Evolutionary conservation across 2,113 vertebrate species (phyloP).

Genomic region (Taurulus bubalis): DNA sequence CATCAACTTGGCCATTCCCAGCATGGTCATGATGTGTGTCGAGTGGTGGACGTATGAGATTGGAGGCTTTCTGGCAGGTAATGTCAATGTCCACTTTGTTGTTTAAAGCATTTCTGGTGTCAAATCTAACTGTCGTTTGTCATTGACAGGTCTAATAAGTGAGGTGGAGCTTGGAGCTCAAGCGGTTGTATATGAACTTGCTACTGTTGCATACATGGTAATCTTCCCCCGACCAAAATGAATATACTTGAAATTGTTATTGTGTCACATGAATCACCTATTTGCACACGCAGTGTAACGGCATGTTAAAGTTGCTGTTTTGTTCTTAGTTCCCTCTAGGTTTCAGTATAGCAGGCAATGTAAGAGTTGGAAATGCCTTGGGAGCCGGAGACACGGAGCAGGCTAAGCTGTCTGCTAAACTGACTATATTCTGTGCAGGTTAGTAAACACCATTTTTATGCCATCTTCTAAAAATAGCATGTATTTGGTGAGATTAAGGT

Average conservation of each 20-base stretch:
- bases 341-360: constrained; percentile 84
- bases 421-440: constrained; percentile 72
- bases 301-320: not conserved
- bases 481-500: not conserved
- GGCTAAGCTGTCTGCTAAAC: constrained; percentile 84
- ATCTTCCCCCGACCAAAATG: not conserved
- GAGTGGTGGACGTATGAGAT: constrained; percentile 95
- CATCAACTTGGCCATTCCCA: constrained; percentile 85
- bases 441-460: not conserved
- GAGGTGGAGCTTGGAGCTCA: constrained; percentile 91
- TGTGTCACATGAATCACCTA: not conserved
- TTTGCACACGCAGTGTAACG: not conserved
- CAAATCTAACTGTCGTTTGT: not conserved
- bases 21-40: constrained; percentile 91
- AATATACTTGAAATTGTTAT: not conserved
- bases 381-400: constrained; percentile 84
- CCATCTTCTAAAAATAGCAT: not conserved
- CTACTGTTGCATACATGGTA: constrained; percentile 88
- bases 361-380: constrained; percentile 89
- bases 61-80: constrained; percentile 89
- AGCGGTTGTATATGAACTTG: constrained; percentile 85
- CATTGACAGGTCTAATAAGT: constrained; percentile 86
- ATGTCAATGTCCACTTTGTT: not conserved
- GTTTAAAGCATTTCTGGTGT: not conserved
- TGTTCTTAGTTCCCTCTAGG: constrained; percentile 86